phyloP scores from a whole-genome alignment of 1,140 invertebrate genomes.

The Drosophila kikkawai region DNA sequence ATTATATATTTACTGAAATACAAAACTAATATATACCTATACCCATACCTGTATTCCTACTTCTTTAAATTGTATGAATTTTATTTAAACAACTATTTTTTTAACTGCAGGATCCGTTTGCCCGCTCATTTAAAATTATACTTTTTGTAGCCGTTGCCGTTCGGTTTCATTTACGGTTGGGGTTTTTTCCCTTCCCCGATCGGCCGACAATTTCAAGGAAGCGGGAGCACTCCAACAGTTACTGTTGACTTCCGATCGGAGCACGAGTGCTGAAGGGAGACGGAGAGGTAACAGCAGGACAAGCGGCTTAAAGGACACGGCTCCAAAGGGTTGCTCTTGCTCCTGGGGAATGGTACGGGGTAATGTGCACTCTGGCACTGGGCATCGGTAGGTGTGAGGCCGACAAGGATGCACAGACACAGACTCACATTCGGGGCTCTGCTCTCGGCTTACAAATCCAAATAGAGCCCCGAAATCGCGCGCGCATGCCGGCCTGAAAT shows the following conservation, averaged over 20 bases:
- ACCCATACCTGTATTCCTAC: too few species aligned
- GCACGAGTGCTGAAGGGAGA: constrained; percentile 67
- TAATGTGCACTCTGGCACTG: constrained; percentile 6
- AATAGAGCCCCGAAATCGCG: constrained; percentile 68
- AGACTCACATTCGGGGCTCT: constrained; percentile 50
- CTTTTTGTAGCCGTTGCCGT: constrained; percentile 45
- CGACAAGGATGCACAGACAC: constrained; percentile 73
- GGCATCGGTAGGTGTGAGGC: constrained; percentile 65
- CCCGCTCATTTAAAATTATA: constrained; percentile 20
- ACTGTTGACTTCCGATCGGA: constrained; percentile 77
- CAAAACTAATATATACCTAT: too few species aligned
- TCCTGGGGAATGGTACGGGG: constrained; percentile 7
- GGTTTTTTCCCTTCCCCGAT: constrained; percentile 35
- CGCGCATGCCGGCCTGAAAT: constrained; percentile 60
- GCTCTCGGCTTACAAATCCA: constrained; percentile 76
- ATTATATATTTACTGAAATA: too few species aligned
- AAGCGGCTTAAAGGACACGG: constrained; percentile 74
- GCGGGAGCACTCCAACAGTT: constrained; percentile 70
- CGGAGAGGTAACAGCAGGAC: constrained; percentile 66
- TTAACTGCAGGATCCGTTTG: constrained; percentile 12
- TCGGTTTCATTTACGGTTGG: constrained; percentile 69
- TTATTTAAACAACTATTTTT: background rate
- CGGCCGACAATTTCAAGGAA: constrained; percentile 63
- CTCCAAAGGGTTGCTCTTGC: constrained; percentile 70
- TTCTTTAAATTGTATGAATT: too few species aligned